Base-by-base conservation (phyloP, 2,113 vertebrate genomes). In the Cisticola juncidis region DNA sequence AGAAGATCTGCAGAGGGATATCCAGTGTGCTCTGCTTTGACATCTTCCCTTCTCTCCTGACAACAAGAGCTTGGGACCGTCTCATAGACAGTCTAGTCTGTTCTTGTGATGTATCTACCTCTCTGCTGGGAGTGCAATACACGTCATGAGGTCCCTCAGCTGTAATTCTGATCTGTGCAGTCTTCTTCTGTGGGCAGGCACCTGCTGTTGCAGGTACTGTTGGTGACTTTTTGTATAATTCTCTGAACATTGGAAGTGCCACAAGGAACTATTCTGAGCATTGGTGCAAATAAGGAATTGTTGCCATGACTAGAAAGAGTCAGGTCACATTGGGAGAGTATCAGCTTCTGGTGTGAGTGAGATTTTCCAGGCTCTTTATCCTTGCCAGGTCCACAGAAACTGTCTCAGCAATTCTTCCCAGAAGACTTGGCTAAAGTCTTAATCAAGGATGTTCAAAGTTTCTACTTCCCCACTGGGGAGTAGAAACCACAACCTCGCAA, bases 361-460 rank as follows among this genome's bases (percentile, higher is more conserved):
- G 69, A 64, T 91, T 96, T 95, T 96, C 91, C 51, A 78, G 38
- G 60, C 68, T 94, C 18, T 70, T 53, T 94, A 60, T 83, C 86
- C 95, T 95, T 71, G 47, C 56, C 51, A 53, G 44, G 23, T 84
- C 35, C 80, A 36, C 10, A 2, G 56, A 38, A 94, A 68, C 51
- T 58, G 29, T 80, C 64, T 38, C 44, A 86, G 38, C 4, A 4
- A 78, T 81, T 93, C 51, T 38, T 77, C 54, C 28, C 33, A 20
- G 47, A 64, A 90, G 31, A 82, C 42, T 40, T 92, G 58, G 80
- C 54, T 92, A 73, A 91, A 94, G 9, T 45, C 60, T 60, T 44
- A 61, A 72, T 24, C 65, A 79, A 88, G 83, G 71, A 92, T 81
- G 29, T 86, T 93, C 69, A 35, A 36, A 93, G 68, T 70, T 45